These are phyloP conservation scores for Tragelaphus oryx DNA, from an alignment of 2,797 vertebrate genomes.

Conservation along the genomic window DNA sequence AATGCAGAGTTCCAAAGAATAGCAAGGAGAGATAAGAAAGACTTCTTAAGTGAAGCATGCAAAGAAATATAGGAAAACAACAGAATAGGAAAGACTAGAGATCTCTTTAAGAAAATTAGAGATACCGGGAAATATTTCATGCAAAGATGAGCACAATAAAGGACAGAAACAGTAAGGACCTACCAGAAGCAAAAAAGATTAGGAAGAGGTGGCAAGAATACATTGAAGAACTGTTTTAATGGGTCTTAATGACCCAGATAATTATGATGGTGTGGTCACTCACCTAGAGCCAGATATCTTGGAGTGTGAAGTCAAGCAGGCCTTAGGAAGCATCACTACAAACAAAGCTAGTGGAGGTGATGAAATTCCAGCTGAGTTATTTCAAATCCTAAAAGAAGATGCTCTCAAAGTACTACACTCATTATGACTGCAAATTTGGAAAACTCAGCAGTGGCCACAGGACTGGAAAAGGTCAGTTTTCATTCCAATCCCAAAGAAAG, in stretches of 20 bases:
- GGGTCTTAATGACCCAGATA: background rate
- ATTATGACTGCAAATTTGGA: background rate
- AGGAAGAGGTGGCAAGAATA: background rate
- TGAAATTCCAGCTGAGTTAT: background rate
- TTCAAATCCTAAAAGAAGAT: background rate
- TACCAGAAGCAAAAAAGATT: background rate
- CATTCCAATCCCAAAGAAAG: background rate
- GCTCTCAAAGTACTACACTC: background rate
- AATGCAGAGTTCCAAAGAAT: background rate
- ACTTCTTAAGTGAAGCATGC: background rate
- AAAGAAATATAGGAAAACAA: background rate
- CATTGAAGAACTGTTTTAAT: background rate
- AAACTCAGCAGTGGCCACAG: background rate
- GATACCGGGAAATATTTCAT: background rate
- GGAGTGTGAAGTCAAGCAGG: background rate
- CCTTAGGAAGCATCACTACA: background rate
- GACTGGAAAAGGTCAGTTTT: background rate
- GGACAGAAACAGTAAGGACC: background rate
- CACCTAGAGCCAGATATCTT: background rate
- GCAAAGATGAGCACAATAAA: background rate
- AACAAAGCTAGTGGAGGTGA: background rate
- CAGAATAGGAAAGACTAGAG: background rate
- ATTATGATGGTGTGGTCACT: background rate
- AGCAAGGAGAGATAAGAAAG: background rate
- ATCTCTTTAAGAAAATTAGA: background rate